Evolutionary conservation across 2,888 invertebrate species (phyloP).

Genomic region (Drosophila heteroneura): DNA sequence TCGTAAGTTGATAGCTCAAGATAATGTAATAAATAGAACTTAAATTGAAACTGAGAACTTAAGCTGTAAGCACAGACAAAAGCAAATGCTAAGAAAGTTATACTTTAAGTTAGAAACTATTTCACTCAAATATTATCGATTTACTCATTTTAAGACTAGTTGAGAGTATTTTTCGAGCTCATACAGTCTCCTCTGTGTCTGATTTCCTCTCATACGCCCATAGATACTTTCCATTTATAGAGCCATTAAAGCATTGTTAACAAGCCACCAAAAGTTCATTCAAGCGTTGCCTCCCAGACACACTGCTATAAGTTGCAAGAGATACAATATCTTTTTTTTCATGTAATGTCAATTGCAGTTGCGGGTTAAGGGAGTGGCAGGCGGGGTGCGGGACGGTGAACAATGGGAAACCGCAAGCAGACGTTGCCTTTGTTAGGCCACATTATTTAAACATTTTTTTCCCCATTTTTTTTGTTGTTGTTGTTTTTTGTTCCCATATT

Average conservation of each 20-base stretch:
- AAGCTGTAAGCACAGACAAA: not conserved
- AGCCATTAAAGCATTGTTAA: conserved; percentile 46
- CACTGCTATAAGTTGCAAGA: conserved; percentile 47
- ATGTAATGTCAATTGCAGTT: conserved; percentile 53
- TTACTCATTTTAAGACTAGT: not conserved
- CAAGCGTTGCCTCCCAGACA: conserved; percentile 54
- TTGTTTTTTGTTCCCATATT: conserved; percentile 50
- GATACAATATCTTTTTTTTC: conserved; percentile 50
- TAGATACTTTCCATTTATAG: conserved; percentile 35
- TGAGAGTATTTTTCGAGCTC: not conserved
- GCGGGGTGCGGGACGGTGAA: not conserved
- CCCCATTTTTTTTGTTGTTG: not conserved
- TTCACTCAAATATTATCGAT: not conserved
- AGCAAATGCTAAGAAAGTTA: not conserved
- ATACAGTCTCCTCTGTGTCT: not conserved
- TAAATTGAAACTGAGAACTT: not conserved
- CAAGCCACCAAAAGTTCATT: conserved; percentile 52
- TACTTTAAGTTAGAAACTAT: not conserved
- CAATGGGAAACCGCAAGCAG: conserved; percentile 50
- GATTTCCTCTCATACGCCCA: not conserved
- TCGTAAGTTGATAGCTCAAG: not conserved
- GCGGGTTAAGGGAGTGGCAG: not conserved
- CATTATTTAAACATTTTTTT: conserved; percentile 48
- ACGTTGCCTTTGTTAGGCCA: conserved; percentile 46
- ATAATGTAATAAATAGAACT: not conserved